Base-by-base conservation (phyloP, 2,888 invertebrate genomes). In the Pycnomerus fuliginosus region DNA sequence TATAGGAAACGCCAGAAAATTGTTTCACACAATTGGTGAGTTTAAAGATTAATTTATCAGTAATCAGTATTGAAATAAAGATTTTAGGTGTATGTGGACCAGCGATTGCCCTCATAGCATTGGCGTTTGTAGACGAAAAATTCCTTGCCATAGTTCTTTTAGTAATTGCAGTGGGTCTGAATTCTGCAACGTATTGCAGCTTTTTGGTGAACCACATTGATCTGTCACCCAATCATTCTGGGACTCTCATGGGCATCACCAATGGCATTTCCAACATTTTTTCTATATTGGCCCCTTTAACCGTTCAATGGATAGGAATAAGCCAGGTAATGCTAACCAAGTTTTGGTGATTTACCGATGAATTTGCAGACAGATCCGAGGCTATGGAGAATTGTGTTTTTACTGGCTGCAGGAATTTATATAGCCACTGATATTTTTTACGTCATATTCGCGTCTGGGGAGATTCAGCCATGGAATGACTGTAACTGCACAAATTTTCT, bases 181-280 rank as follows among this genome's bases (percentile, higher is more conserved):
- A 87, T 56, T 81, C 84, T 0, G 82, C 83, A 2, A 79, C 82
- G 34, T 85, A 44, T 14, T 48, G 39, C n/a, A 88, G 88, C 2
- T 85, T 81, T 62, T 77, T 80, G 75, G 76, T 81, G 11, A 89
- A 88, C 48, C 88, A 89, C 62, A 85, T 90, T 50, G 90, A 90
- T 71, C 72, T 90, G 35, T 84, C 90, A 3, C 89, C 90, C 1
- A 87, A 88, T 67, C 86, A 84, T 65, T 85, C 89, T 5, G 89
- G 89, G 15, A 82, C 84, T 0, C 70, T 90, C 55, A 87, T 90
- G 85, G 89, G 89, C 7, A 81, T 90, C 55, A 87, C 87, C 1
- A 90, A 90, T 64, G 82, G 82, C 5, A 72, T 77, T n/a, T 83
- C 85, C 0, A 86, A 85, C 55, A 70, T 87, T 8, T 83, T 85